These are phyloP conservation scores for Atrina japonica DNA, from an alignment of 2,888 invertebrate species.

Conservation along the genomic window DNA sequence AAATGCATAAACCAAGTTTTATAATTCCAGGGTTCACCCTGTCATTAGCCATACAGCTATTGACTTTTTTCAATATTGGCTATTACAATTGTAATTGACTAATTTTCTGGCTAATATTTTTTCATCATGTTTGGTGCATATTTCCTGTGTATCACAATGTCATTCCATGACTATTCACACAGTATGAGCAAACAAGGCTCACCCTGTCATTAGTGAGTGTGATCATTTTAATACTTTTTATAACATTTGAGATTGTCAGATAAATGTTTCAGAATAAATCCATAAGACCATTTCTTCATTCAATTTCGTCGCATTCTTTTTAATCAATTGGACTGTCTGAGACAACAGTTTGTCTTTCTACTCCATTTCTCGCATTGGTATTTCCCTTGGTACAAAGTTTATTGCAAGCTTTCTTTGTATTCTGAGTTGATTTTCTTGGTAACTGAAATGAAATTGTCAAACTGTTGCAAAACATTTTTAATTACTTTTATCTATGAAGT, in stretches of 20 bases:
- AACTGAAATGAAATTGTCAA: not conserved
- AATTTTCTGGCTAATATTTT: too few relatives aligned
- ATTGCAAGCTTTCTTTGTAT: slow-evolving; percentile 19
- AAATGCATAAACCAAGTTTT: slow-evolving; percentile 5
- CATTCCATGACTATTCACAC: too few relatives aligned
- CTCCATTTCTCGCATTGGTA: not conserved
- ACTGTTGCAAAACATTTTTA: too few relatives aligned
- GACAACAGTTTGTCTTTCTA: not conserved
- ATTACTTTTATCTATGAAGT: too few relatives aligned
- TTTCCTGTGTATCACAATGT: too few relatives aligned
- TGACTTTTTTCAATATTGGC: not conserved
- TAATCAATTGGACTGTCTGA: not conserved
- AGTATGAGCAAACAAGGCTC: too few relatives aligned
- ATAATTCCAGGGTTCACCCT: not conserved
- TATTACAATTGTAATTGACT: not conserved
- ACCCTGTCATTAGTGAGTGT: not conserved
- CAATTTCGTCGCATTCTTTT: slow-evolving; percentile 14
- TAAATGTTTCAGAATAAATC: not conserved
- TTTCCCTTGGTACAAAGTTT: slow-evolving; percentile 12
- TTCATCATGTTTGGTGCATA: too few relatives aligned
- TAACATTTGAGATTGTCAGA: not conserved
- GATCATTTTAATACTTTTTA: not conserved
- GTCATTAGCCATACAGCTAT: not conserved
- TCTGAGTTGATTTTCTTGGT: slow-evolving; percentile 16
- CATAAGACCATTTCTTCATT: not conserved